A percentile compares a stretch with the other conserved stretches of the same genome.
These are phyloP conservation scores for Semicossyphus pulcher DNA, from an alignment of 2,113 vertebrate genomes.

Conservation along the genomic window DNA sequence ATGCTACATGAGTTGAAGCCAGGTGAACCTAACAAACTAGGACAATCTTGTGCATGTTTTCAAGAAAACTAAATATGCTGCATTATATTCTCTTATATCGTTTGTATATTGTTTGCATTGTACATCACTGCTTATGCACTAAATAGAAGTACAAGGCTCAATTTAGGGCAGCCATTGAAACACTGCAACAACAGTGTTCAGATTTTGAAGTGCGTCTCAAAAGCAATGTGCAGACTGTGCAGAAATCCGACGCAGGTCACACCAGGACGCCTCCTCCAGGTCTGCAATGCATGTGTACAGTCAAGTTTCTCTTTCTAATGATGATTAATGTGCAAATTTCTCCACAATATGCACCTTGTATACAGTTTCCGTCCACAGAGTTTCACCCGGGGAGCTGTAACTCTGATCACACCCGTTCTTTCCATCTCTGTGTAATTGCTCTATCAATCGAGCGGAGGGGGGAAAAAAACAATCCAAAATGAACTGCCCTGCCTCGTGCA, in stretches of 20 bases:
- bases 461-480: slow-evolving; percentile 20
- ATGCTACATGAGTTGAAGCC: too few species aligned
- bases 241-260: slow-evolving; percentile 12
- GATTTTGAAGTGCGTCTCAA: not conserved
- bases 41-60: too few species aligned
- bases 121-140: too few species aligned
- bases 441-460: slow-evolving; percentile 46
- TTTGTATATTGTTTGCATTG: too few species aligned
- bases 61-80: not conserved
- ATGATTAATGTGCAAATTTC: slow-evolving; percentile 19
- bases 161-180: too few species aligned
- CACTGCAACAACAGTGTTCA: not conserved
- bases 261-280: not conserved
- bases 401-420: slow-evolving; percentile 39
- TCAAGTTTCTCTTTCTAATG: slow-evolving; percentile 15
- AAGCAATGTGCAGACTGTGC: not conserved
- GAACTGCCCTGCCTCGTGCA: not conserved
- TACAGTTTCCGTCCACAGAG: not conserved
- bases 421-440: slow-evolving; percentile 64
- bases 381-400: slow-evolving; percentile 44
- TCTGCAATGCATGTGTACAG: not conserved
- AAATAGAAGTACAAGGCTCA: too few species aligned
- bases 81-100: not conserved
- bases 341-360: slow-evolving; percentile 1
- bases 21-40: too few species aligned